These are phyloP conservation scores for Phenganax stokvisi DNA, from an alignment of 92 coral and sea anemone genomes.

Conservation along the genomic window DNA sequence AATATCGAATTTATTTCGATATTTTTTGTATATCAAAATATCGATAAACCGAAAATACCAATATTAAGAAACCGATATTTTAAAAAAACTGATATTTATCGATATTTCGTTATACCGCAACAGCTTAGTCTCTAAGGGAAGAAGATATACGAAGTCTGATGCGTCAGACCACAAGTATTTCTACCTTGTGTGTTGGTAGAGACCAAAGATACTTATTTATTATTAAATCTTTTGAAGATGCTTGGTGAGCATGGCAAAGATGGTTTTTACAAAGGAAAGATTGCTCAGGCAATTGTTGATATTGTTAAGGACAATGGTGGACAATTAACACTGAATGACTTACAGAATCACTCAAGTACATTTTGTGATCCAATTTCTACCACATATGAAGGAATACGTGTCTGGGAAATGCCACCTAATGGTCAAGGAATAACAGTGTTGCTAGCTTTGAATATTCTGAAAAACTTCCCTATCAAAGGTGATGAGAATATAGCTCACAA, in stretches of 20 bases:
- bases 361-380: conserved; percentile 74
- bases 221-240: conserved; percentile 43
- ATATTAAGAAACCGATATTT: no score
- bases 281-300: conserved; percentile 78
- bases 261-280: conserved; percentile 84
- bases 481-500: not conserved
- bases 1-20: no score
- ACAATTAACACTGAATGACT: conserved; percentile 62
- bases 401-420: conserved; percentile 99
- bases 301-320: conserved; percentile 86
- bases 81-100: no score
- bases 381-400: conserved; percentile 72
- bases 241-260: conserved; percentile 74
- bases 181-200: not conserved
- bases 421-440: conserved; percentile 90
- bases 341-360: conserved; percentile 68
- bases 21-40: no score
- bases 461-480: conserved; percentile 77
- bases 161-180: not conserved
- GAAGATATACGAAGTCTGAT: not conserved
- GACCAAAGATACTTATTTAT: not conserved
- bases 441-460: conserved; percentile 78
- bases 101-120: no score
- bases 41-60: no score
- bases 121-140: no score